Percentiles rank a stretch among this genome's conserved stretches.
Evolutionary conservation across 2,113 vertebrate species (phyloP).

Genomic region (Perccottus glenii): DNA sequence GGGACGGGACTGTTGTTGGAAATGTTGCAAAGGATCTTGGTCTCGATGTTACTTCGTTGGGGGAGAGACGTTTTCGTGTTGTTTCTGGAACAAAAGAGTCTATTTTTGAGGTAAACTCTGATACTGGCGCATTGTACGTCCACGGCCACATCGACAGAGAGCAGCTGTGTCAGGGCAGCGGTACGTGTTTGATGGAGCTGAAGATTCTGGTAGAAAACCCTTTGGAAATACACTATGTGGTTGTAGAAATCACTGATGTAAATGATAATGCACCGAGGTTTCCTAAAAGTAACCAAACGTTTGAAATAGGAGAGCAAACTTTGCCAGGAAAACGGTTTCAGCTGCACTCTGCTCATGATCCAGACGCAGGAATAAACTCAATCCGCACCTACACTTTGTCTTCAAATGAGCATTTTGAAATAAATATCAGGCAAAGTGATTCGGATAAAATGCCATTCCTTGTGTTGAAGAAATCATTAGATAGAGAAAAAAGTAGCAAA

Average conservation of each 20-base stretch:
- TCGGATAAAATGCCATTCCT: conserved; percentile 59
- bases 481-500: conserved; percentile 53
- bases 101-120: no score
- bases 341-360: conserved; percentile 76
- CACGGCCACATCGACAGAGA: no score
- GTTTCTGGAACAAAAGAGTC: no score
- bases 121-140: no score
- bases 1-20: no score
- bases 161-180: conserved; percentile 57
- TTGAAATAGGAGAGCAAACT: conserved; percentile 69
- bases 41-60: no score
- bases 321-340: conserved; percentile 74
- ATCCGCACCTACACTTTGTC: conserved; percentile 62
- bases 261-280: conserved; percentile 75
- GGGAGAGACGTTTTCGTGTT: no score
- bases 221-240: conserved; percentile 69
- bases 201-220: conserved; percentile 76
- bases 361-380: conserved; percentile 63
- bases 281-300: conserved; percentile 17
- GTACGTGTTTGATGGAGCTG: conserved; percentile 62
- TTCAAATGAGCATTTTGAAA: conserved; percentile 63
- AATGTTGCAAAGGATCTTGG: no score
- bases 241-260: conserved; percentile 69
- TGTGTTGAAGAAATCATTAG: conserved; percentile 57
- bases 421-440: conserved; percentile 42